Evolutionary conservation across 1,140 invertebrate species (phyloP), one percentile per base, ranked within the genome.

Genomic region (Oryctes rhinoceros): DNA sequence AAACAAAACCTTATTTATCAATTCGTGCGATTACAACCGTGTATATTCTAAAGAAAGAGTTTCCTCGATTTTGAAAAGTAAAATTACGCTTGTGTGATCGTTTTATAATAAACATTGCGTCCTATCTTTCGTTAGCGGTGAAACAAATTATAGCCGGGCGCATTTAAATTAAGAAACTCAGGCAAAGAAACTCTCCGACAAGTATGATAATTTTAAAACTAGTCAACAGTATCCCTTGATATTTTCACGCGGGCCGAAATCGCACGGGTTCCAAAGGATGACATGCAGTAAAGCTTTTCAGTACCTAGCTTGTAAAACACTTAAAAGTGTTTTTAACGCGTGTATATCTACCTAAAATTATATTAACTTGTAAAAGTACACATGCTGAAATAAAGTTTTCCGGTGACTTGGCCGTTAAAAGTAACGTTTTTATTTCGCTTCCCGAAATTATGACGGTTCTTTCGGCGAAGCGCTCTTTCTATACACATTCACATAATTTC

Each of bases 381-480:
- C 65, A 71, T 71, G 65, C 20, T 71, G 65, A 71, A 71, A 71
- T 71, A 71, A 71, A 71, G 65, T 71, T 71, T 71, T 71, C 65
- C 65, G 65, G 65, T 35, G 65, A 71, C 65, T 71, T 71, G 65
- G 24, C 65, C 24, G 65, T 71, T 71, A 71, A 71, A 71, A 71
- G 65, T 15, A 71, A 24, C 65, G 65, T 71, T 71, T 71, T 71
- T 71, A 71, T 71, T 71, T 71, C 18, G 65, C 24, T 37, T 71
- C 18, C 65, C 65, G 65, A 71, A 71, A 71, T 71, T 71, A 71
- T 71, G 65, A 71, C 65, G 20, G 65, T 71, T 71, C 65, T 71
- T 71, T 71, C 65, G 65, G 65, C 65, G 65, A 71, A 71, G 65
- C 65, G 65, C 65, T 35, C 65, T 71, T 71, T 71, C 35, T 71